A percentile compares a stretch with the other conserved stretches of the same genome.
phyloP scores from a whole-genome alignment of 1,140 invertebrate species.

The Drosophila ironensis region DNA sequence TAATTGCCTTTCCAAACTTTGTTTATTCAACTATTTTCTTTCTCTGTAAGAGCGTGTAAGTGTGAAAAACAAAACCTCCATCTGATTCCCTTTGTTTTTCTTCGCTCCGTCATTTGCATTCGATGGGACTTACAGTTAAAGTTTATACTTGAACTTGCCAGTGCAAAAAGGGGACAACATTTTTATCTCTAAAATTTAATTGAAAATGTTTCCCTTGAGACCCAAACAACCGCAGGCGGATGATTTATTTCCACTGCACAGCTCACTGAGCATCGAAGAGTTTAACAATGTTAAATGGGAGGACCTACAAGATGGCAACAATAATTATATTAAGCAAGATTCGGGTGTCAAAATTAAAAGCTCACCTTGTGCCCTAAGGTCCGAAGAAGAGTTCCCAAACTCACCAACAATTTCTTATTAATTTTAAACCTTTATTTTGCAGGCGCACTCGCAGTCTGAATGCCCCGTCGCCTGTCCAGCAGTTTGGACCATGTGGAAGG shows the following conservation, averaged over 20 bases:
- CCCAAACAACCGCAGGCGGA: slow-evolving; percentile 12
- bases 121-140: slow-evolving; percentile 17
- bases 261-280: slow-evolving; percentile 55
- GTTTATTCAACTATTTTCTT: too few species aligned
- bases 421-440: slow-evolving; percentile 73
- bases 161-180: background rate
- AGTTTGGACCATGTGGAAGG: slow-evolving; percentile 97
- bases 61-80: slow-evolving; percentile 1
- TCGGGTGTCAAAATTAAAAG: background rate
- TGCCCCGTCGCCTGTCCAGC: slow-evolving; percentile 95
- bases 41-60: slow-evolving; percentile 13
- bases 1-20: too few species aligned
- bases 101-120: slow-evolving; percentile 26
- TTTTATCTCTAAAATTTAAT: background rate
- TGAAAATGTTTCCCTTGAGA: slow-evolving; percentile 44
- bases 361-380: slow-evolving; percentile 6
- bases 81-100: slow-evolving; percentile 10
- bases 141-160: background rate
- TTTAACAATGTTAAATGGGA: slow-evolving; percentile 38
- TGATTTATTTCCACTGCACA: slow-evolving; percentile 24
- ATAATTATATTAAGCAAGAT: slow-evolving; percentile 5
- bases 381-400: background rate
- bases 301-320: slow-evolving; percentile 20
- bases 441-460: slow-evolving; percentile 96
- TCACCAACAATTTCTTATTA: background rate